These are phyloP conservation scores for Mormyrops boulengeri DNA, from an alignment of 2,797 vertebrate genomes.

Conservation along the genomic window DNA sequence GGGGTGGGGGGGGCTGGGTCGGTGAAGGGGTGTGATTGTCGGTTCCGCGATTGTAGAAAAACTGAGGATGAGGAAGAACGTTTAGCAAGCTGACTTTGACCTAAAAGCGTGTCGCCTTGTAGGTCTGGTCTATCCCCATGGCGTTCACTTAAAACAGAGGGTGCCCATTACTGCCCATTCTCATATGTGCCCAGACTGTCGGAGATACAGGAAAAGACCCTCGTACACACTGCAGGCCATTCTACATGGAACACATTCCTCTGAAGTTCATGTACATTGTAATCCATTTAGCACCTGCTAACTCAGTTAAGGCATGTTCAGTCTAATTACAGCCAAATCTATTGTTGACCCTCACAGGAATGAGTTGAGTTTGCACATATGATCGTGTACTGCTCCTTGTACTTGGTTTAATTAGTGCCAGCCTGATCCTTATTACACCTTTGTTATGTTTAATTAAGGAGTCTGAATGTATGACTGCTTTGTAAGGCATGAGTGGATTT, in stretches of 20 bases:
- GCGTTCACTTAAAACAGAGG: not conserved
- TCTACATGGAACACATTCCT: constrained; percentile 41
- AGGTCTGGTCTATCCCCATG: not conserved
- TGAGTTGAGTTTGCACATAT: not conserved
- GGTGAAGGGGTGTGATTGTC: not conserved
- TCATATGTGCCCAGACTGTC: constrained; percentile 19
- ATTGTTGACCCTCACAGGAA: not conserved
- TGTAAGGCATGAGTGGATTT: not conserved
- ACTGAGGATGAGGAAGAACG: not conserved
- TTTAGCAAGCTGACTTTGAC: not conserved
- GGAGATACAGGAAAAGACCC: constrained; percentile 34
- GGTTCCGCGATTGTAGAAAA: not conserved
- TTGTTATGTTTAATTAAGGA: not conserved
- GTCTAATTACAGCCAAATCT: constrained; percentile 21
- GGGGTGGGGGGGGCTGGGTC: not conserved
- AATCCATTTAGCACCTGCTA: constrained; percentile 54
- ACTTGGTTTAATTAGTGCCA: constrained; percentile 7
- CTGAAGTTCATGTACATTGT: constrained; percentile 46
- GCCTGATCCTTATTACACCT: not conserved
- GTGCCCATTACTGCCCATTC: not conserved
- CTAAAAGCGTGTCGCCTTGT: not conserved
- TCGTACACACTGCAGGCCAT: not conserved
- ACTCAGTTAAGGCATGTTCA: constrained; percentile 55
- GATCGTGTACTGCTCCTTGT: not conserved
- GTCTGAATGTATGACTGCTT: not conserved